Evolutionary conservation across 2,797 vertebrate species (phyloP).

Genomic region (Centropyge bicolor): DNA sequence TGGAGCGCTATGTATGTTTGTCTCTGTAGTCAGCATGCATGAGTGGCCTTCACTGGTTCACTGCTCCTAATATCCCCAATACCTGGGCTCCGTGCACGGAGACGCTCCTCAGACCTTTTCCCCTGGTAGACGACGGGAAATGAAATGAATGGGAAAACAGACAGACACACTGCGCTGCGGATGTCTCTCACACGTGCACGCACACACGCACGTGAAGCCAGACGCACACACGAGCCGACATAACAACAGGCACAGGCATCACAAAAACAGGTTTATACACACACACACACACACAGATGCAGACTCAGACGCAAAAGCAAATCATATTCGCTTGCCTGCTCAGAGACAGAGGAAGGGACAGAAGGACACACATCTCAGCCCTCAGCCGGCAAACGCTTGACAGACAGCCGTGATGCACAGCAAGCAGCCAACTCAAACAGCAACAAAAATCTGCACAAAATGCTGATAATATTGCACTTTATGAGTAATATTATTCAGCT

Average conservation of each 20-base stretch:
- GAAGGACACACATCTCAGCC: slow-evolving; percentile 5
- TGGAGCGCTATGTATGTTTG: slow-evolving; percentile 57
- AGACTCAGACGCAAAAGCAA: slow-evolving; percentile 25
- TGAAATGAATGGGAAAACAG: slow-evolving; percentile 28
- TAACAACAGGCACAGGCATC: neutral
- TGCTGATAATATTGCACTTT: slow-evolving; percentile 11
- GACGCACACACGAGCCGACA: neutral
- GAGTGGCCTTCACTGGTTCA: slow-evolving; percentile 67
- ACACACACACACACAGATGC: neutral
- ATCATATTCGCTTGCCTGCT: slow-evolving; percentile 23
- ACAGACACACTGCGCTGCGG: neutral
- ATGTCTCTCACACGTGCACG: slow-evolving; percentile 10
- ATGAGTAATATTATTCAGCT: neutral
- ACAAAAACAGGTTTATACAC: neutral
- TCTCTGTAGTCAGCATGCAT: slow-evolving; percentile 61
- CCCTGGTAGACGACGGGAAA: slow-evolving; percentile 33
- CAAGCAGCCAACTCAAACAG: slow-evolving; percentile 13
- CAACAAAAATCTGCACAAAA: neutral
- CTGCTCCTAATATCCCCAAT: slow-evolving; percentile 56
- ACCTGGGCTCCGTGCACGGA: slow-evolving; percentile 36
- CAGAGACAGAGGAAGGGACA: slow-evolving; percentile 16
- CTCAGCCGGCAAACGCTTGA: slow-evolving; percentile 11
- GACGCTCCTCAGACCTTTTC: slow-evolving; percentile 44
- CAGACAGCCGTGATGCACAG: slow-evolving; percentile 28
- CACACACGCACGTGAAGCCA: neutral